phyloP scores from a whole-genome alignment of 2,888 invertebrate genomes.

The Druceiella hillmani region DNA sequence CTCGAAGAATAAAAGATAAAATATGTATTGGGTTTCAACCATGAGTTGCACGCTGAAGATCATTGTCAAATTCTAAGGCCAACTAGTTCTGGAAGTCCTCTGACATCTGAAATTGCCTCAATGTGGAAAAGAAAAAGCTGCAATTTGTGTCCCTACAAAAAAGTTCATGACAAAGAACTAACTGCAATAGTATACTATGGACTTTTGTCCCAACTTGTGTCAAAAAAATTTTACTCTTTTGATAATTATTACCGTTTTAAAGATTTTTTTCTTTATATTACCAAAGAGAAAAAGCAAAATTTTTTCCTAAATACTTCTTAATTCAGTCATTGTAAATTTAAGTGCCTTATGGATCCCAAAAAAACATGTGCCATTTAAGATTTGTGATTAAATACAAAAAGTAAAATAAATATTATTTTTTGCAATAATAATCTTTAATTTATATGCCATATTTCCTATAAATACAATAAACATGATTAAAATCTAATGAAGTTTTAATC shows the following conservation, averaged over 20 bases:
- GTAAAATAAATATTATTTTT: constrained; percentile 8
- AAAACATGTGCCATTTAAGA: too few relatives aligned
- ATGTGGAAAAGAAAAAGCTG: constrained; percentile 15
- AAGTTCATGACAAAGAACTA: constrained; percentile 14
- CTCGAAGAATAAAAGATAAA: too few relatives aligned
- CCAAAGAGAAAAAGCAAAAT: too few relatives aligned
- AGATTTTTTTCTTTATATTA: too few relatives aligned
- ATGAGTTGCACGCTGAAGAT: too few relatives aligned
- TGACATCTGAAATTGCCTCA: constrained; percentile 13
- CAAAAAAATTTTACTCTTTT: constrained; percentile 9
- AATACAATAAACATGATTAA: too few relatives aligned
- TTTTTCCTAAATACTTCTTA: too few relatives aligned
- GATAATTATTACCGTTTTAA: background rate
- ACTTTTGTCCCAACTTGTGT: constrained; percentile 14
- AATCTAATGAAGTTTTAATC: background rate
- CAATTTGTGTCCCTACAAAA: constrained; percentile 16
- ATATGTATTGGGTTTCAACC: too few relatives aligned
- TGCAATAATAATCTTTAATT: constrained; percentile 13
- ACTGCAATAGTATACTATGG: constrained; percentile 9
- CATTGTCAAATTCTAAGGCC: too few relatives aligned
- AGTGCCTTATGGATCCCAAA: constrained; percentile 15
- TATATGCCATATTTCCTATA: constrained; percentile 9
- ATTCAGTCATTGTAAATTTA: constrained; percentile 13
- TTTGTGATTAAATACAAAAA: constrained; percentile 14
- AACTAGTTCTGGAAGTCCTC: too few relatives aligned